Evolutionary conservation across 1,140 invertebrate species (phyloP).

Genomic region (Tetranychus cinnabarinus): DNA sequence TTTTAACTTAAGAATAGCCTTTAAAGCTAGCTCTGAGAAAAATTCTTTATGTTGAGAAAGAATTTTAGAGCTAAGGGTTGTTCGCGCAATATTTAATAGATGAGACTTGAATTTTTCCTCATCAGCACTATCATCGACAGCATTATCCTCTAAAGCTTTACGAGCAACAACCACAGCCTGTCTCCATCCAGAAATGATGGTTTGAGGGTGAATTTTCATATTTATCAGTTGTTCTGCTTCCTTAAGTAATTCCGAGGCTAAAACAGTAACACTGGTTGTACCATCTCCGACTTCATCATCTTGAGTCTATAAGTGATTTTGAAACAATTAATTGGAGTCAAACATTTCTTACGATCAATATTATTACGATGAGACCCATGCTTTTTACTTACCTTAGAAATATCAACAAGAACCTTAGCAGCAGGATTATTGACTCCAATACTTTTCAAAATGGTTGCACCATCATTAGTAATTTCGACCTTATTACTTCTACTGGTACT

Average conservation of each 20-base stretch:
- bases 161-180: constrained; percentile 56
- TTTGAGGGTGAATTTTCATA: constrained; percentile 93
- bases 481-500: constrained; percentile 50
- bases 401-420: constrained; percentile 76
- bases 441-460: constrained; percentile 88
- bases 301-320: constrained; percentile 39
- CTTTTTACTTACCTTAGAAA: constrained; percentile 2
- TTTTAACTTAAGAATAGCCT: constrained; percentile 81
- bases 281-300: constrained; percentile 99
- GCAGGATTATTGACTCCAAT: constrained; percentile 97
- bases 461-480: constrained; percentile 96
- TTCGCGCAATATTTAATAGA: constrained; percentile 85
- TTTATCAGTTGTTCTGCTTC: constrained; percentile 84
- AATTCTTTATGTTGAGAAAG: constrained; percentile 90
- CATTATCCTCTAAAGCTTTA: constrained; percentile 46
- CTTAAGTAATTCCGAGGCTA: constrained; percentile 78
- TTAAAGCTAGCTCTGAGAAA: constrained; percentile 80
- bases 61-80: constrained; percentile 95
- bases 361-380: background rate
- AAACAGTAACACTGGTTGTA: constrained; percentile 91
- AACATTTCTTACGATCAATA: background rate
- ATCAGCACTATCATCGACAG: constrained; percentile 42
- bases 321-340: constrained; percentile 1
- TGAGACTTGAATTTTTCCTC: constrained; percentile 56
- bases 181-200: constrained; percentile 84